Evolutionary conservation across 2,888 invertebrate genomes (phyloP), one percentile per base, ranked within the genome.

Genomic region (Drosophila demipolita): DNA sequence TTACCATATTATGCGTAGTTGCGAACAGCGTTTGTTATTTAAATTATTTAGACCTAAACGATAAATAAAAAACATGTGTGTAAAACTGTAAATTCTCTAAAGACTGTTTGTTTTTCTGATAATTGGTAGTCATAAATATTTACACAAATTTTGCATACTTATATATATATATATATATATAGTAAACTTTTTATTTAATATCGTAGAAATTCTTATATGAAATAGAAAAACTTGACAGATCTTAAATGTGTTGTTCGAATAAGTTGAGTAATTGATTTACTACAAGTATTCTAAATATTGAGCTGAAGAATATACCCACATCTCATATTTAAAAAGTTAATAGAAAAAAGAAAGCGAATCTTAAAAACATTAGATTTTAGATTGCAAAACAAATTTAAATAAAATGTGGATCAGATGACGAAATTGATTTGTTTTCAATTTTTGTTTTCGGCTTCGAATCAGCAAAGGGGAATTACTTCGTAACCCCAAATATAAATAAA

Each of bases 1-100:
- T 65, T 40, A 73, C 49, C 72, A 72, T 74, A 70, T 75, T 81
- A 75, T 23, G 66, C 50, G 40, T 66, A 40, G 73, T 75, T 73
- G 62, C 73, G 76, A 80, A 73, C 59, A 70, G 68, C 77, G 66
- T 71, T 80, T 82, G 78, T 78, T 82, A 73, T 59, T 74, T 88
- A 83, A 82, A 73, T 90, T 87, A 90, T 89, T 89, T 80, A 78
- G 82, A 70, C 58, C 70, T 78, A 73, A 78, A 75, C 38, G 45
- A 68, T 54, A 64, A 75, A 66, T 57, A 73, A 73, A 64, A 48
- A 57, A 70, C 52, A 61, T 64, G 50, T 52, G 45, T 66, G 36
- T 53, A 42, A 63, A 50, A 53, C 9, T 61, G 20, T 8, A 32
- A 17, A 32, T 11, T 38, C n/a, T 26, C 8, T 4, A 40, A 40